Evolutionary conservation across 2,113 vertebrate genomes (phyloP), one percentile per base, ranked within the genome.

Genomic region (Mirounga angustirostris): DNA sequence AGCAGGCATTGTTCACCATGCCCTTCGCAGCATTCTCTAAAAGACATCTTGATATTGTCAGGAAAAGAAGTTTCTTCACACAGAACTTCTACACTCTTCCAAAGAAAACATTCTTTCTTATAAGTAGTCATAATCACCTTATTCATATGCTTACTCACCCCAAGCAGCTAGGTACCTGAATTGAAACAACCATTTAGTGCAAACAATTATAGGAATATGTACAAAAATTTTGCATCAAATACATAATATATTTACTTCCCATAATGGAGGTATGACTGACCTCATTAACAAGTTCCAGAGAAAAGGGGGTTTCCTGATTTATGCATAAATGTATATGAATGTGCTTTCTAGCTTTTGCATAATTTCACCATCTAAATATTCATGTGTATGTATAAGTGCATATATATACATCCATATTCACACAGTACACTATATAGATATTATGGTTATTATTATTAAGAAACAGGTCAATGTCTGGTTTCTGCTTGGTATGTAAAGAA

Each of bases 101-200:
- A 79, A 69, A 88, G 24, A 91, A 78, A 89, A 54, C 63, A 94
- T 74, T 83, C 63, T 88, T 95, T 86, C 71, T 84, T 46, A 12
- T 13, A 56, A 79, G 43, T 46, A 43, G 69, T 73, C 58, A 61
- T 73, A 43, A 58, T 43, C 43, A 65, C 54, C 54, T 71, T 76
- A 33, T 33, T 78, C 50, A 88, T 22, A 65, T 46, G 26, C n/a
- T 71, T 78, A 3, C 21, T 36, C 56, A 56, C 4, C 7, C 5
- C 8, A 76, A 54, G 50, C 40, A 43, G 28, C 26, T 65, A 76
- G 19, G 46, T 40, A 46, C 19, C n/a, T 69, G 80, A 93, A 67
- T 71, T 82, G 26, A 88, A 95, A 79, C 36, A 79, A 79, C 7
- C n/a, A 67, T 58, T 81, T 30, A 52, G 4, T 50, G 65, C 19